A percentile compares a stretch with the other conserved stretches of the same genome.
phyloP scores from a whole-genome alignment of 1,140 invertebrate species.

The Mercenaria mercenaria region DNA sequence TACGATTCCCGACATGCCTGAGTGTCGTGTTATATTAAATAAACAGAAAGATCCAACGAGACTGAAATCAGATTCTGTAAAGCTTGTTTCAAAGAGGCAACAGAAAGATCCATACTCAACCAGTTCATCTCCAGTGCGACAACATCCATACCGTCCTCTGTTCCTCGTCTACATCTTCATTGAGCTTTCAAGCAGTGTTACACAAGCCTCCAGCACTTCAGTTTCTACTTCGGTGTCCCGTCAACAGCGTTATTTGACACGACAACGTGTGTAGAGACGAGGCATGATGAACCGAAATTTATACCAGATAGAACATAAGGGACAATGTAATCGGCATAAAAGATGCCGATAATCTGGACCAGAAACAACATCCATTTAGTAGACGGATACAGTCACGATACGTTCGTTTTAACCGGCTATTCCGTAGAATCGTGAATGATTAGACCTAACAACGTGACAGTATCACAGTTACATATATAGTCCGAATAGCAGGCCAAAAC shows the following conservation, averaged over 20 bases:
- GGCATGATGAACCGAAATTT: conserved; percentile 2
- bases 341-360: background rate
- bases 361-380: background rate
- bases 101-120: background rate
- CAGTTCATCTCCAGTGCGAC: background rate
- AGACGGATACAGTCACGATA: background rate
- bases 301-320: conserved; percentile 1
- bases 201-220: background rate
- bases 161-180: background rate
- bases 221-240: too few relatives aligned
- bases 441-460: background rate
- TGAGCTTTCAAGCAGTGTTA: background rate
- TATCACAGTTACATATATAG: background rate
- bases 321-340: background rate
- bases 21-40: conserved; percentile 27
- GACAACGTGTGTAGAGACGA: background rate
- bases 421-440: background rate
- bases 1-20: conserved; percentile 32
- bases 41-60: background rate
- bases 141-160: background rate
- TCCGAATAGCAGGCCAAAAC: background rate
- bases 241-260: background rate
- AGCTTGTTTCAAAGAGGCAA: conserved; percentile 46
- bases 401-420: background rate
- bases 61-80: conserved; percentile 19